Evolutionary conservation across 2,797 vertebrate genomes (phyloP), one percentile per base, ranked within the genome.

Genomic region (Acanthornis magna): DNA sequence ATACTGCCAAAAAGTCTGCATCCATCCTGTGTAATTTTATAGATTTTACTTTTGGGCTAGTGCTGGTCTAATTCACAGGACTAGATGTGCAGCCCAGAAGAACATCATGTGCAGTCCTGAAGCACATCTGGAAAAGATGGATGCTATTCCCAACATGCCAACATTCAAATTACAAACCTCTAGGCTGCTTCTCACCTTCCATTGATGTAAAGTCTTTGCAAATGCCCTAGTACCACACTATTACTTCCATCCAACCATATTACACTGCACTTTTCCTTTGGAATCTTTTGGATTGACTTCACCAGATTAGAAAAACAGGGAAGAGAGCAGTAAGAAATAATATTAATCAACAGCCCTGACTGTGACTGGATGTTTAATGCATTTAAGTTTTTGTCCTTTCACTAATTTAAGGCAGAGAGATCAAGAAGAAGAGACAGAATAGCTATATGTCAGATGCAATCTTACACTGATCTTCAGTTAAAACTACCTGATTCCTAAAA

Each of bases 181-280:
- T 77, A 26, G 38, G 13, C 14, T 38, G 16, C 47, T 73, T 68
- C 73, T 80, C 55, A 38, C 48, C 32, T 78, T 71, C 36, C 53
- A 47, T 0, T 1, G 1, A 14, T 1, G 10, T 25, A 7, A 81
- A 67, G 20, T 16, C 8, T 29, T n/a, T 23, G 32, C 23, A 74
- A 48, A 85, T 21, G 58, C 17, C 34, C 29, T 61, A 61, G 23
- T 11, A 55, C 11, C 40, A 63, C 3, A 2, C 27, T 60, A 20
- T 15, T 34, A 30, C 22, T 42, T 42, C 48, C 26, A 68, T 11
- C 21, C 27, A 74, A 66, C 8, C 25, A 10, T 32, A 72, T 10
- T 18, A n/a, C 21, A 58, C 4, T 22, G 26, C n/a, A 25, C 8
- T 62, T 54, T 54, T 53, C 38, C 70, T 72, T 42, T 21, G 25